phyloP scores from a whole-genome alignment of 2,113 vertebrate species.

The Tretioscincus oriximinensis region DNA sequence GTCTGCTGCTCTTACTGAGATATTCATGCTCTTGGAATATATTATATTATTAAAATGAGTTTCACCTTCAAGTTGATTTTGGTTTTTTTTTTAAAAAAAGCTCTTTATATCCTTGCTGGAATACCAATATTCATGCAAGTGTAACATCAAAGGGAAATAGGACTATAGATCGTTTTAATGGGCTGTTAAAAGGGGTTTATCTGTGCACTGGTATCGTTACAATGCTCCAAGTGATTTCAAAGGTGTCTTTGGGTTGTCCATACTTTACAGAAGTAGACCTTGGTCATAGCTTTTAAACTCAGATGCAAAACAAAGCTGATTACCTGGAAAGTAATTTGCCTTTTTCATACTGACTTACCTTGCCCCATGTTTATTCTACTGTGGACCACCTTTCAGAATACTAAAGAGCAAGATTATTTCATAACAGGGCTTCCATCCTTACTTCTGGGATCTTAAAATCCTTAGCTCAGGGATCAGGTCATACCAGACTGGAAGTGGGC shows the following conservation, averaged over 20 bases:
- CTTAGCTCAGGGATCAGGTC: no score
- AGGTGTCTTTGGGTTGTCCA: constrained; percentile 37
- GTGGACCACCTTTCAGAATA: neutral
- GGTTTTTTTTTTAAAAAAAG: constrained; percentile 30
- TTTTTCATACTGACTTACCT: constrained; percentile 3
- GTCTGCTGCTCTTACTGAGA: constrained; percentile 57
- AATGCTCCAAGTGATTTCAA: constrained; percentile 39
- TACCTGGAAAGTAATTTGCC: neutral
- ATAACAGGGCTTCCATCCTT: neutral
- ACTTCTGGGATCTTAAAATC: no score
- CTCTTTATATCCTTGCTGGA: constrained; percentile 44
- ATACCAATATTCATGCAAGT: constrained; percentile 43
- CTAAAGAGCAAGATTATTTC: neutral
- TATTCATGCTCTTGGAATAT: constrained; percentile 49
- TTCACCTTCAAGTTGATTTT: constrained; percentile 55
- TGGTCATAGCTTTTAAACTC: constrained; percentile 10
- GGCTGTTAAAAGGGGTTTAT: neutral
- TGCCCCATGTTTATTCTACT: neutral
- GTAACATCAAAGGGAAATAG: constrained; percentile 12
- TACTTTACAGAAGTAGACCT: constrained; percentile 19
- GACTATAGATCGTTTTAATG: neutral
- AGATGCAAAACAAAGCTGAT: neutral
- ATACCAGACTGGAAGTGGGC: no score
- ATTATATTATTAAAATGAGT: constrained; percentile 59
- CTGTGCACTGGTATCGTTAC: neutral